Evolutionary conservation across 2,888 invertebrate genomes (phyloP).

Genomic region (Macrosoma leucophasiata): DNA sequence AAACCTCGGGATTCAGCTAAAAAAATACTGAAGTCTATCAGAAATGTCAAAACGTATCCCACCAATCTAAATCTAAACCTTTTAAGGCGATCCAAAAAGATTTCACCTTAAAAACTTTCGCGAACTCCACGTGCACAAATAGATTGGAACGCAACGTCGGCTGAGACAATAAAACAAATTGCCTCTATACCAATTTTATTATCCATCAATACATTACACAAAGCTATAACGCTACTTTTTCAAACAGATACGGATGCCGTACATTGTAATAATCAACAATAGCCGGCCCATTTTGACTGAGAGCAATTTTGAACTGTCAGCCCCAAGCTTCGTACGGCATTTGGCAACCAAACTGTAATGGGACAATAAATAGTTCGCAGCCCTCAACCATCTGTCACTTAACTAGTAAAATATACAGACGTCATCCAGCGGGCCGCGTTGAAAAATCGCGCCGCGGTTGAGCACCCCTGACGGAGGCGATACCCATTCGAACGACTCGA

Average conservation of each 20-base stretch:
- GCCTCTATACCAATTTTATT: conserved; percentile 51
- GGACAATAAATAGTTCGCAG: conserved; percentile 71
- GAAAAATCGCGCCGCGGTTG: conserved; percentile 62
- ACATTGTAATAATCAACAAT: conserved; percentile 46
- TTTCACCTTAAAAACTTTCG: too few relatives aligned
- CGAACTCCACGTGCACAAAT: conserved; percentile 53
- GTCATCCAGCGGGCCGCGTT: conserved; percentile 62
- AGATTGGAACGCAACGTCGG: conserved; percentile 61
- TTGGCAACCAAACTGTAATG: conserved; percentile 66
- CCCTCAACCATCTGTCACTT: conserved; percentile 73
- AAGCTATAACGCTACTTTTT: conserved; percentile 41
- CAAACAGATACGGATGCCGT: conserved; percentile 33
- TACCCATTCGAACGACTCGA: conserved; percentile 13
- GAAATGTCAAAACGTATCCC: too few relatives aligned
- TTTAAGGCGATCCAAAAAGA: too few relatives aligned
- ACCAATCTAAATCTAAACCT: too few relatives aligned
- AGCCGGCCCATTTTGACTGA: conserved; percentile 37
- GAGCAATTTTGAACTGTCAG: conserved; percentile 64
- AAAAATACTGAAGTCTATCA: too few relatives aligned
- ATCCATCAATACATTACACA: conserved; percentile 54
- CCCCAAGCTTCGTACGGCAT: conserved; percentile 50
- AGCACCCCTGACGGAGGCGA: conserved; percentile 49
- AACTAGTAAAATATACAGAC: conserved; percentile 74
- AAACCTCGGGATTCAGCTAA: too few relatives aligned
- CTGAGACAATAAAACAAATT: conserved; percentile 58